Percentiles rank a stretch among this genome's conserved stretches.
phyloP scores from a whole-genome alignment of 2,113 vertebrate species.

The Typhlomys cinereus region DNA sequence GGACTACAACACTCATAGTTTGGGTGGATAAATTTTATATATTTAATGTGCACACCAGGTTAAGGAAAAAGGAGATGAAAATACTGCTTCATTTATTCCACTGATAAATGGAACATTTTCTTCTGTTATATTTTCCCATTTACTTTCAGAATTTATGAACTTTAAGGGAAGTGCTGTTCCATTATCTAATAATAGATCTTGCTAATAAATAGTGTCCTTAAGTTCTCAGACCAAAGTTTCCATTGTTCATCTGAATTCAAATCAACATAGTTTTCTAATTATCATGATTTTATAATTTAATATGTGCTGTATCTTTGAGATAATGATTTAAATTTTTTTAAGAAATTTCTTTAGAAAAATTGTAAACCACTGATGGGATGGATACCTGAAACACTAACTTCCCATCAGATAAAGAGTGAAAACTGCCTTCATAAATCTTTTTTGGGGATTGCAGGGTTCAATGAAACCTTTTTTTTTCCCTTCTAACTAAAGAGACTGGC shows the following conservation, averaged over 20 bases:
- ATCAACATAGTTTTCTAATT: slow-evolving; percentile 59
- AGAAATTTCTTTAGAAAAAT: slow-evolving; percentile 24
- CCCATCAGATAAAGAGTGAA: neutral
- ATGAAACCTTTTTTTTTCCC: neutral
- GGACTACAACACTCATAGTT: slow-evolving; percentile 33
- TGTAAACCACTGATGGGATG: slow-evolving; percentile 30
- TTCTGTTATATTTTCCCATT: slow-evolving; percentile 69
- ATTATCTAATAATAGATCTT: slow-evolving; percentile 64
- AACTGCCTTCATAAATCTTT: slow-evolving; percentile 1
- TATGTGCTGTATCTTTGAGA: slow-evolving; percentile 56
- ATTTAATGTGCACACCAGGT: slow-evolving; percentile 54
- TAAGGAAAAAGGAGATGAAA: slow-evolving; percentile 58
- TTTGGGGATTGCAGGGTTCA: neutral
- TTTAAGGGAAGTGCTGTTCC: slow-evolving; percentile 63
- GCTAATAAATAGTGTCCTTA: slow-evolving; percentile 67
- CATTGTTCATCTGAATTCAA: slow-evolving; percentile 62
- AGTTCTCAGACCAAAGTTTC: slow-evolving; percentile 61
- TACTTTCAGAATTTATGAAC: slow-evolving; percentile 68
- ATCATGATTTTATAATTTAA: slow-evolving; percentile 48
- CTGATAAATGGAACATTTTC: slow-evolving; percentile 52
- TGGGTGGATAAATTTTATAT: slow-evolving; percentile 67
- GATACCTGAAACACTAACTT: neutral
- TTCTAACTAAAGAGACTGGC: neutral
- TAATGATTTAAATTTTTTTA: slow-evolving; percentile 29
- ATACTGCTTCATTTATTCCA: slow-evolving; percentile 54